Conservation (phyloP, 1,140 invertebrate species). For the Sycophila sp. region DNA sequence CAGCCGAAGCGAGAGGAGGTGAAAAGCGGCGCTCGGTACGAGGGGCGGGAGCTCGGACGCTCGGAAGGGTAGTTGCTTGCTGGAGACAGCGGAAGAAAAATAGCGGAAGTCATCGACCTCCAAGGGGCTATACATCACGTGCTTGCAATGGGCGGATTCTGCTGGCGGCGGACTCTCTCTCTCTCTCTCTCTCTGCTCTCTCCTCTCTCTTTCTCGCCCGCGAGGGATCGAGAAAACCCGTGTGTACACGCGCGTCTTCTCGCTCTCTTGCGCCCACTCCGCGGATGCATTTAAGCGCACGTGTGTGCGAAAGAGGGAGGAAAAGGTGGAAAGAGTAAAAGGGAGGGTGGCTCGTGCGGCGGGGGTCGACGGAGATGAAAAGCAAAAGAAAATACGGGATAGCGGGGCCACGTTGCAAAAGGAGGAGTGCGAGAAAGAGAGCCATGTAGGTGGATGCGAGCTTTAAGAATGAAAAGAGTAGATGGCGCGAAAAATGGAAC, state of each 20-base stretch:
- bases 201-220: not conserved
- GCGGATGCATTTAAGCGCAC: not conserved
- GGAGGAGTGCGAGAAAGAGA: not conserved
- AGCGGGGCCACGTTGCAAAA: conserved; percentile 35
- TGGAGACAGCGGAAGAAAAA: conserved; percentile 76
- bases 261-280: conserved; percentile 15
- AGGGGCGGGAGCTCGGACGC: conserved; percentile 49
- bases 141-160: conserved; percentile 58
- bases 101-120: conserved; percentile 80
- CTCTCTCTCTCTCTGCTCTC: not conserved
- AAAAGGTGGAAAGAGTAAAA: conserved; percentile 55
- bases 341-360: conserved; percentile 41
- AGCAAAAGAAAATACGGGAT: conserved; percentile 40
- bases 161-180: too few relatives aligned
- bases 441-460: not conserved
- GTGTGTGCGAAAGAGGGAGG: conserved; percentile 24
- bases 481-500: conserved; percentile 18
- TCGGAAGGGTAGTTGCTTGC: conserved; percentile 65
- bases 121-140: conserved; percentile 76
- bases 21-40: not conserved
- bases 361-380: conserved; percentile 41
- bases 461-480: conserved; percentile 9
- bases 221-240: conserved; percentile 18
- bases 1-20: not conserved
- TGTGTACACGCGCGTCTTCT: conserved; percentile 15